phyloP scores from a whole-genome alignment of 2,888 invertebrate genomes.

The Caenorhabditis zanzibari region DNA sequence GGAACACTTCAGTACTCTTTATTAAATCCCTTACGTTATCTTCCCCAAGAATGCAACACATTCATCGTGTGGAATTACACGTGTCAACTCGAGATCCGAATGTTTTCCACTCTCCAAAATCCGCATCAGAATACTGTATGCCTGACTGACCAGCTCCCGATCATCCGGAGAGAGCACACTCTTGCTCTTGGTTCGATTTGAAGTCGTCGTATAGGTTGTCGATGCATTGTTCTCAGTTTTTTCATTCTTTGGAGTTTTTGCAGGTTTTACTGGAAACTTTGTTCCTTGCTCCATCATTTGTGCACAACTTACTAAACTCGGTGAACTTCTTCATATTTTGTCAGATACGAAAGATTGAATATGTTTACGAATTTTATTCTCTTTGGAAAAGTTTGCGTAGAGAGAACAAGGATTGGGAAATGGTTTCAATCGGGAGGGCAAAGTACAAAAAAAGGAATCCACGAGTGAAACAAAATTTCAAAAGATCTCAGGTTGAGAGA shows the following conservation, averaged over 20 bases:
- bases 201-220: too few species aligned
- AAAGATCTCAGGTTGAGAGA: slow-evolving; percentile 17
- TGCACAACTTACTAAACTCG: too few species aligned
- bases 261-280: neutral
- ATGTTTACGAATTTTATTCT: slow-evolving; percentile 23
- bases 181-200: slow-evolving; percentile 10
- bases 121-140: slow-evolving; percentile 29
- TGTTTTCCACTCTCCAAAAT: slow-evolving; percentile 30
- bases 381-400: slow-evolving; percentile 7
- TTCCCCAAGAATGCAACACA: neutral
- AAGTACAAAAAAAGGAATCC: neutral
- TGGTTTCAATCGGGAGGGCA: neutral
- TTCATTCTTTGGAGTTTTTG: too few species aligned
- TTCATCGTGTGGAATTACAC: slow-evolving; percentile 12
- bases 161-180: slow-evolving; percentile 3
- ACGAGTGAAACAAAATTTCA: neutral
- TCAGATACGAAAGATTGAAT: slow-evolving; percentile 45
- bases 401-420: neutral
- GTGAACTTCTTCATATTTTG: slow-evolving; percentile 4
- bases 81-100: slow-evolving; percentile 9
- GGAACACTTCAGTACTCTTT: too few species aligned
- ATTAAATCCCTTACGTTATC: slow-evolving; percentile 19
- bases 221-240: too few species aligned
- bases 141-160: slow-evolving; percentile 9
- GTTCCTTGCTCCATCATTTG: too few species aligned